Conservation (phyloP, 2,888 invertebrate genomes). For the Drosophila pseudotakahashii region DNA sequence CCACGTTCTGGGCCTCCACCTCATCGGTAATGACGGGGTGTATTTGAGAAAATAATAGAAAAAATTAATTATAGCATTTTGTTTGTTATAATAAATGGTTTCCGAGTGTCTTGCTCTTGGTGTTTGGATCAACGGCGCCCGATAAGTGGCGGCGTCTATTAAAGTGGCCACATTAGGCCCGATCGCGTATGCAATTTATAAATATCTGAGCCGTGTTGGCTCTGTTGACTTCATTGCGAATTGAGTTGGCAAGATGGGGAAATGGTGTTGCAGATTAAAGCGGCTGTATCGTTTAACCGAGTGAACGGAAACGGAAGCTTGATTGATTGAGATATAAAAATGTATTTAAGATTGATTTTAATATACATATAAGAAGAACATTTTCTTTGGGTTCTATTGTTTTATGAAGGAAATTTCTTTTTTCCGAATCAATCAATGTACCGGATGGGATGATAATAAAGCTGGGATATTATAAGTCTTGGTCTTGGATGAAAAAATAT, state of each 20-base stretch:
- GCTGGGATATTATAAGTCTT: background rate
- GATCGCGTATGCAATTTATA: conserved; percentile 60
- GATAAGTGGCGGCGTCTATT: conserved; percentile 56
- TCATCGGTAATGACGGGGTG: conserved; percentile 27
- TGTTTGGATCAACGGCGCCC: conserved; percentile 62
- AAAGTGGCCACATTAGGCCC: conserved; percentile 62
- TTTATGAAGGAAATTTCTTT: background rate
- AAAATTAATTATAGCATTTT: conserved; percentile 70
- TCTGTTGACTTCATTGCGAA: conserved; percentile 41
- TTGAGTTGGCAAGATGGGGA: conserved; percentile 34
- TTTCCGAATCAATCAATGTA: background rate
- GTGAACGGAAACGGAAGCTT: conserved; percentile 18
- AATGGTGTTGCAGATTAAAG: conserved; percentile 35
- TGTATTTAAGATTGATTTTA: background rate
- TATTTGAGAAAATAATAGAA: conserved; percentile 54
- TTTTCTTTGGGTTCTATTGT: background rate
- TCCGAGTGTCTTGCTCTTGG: conserved; percentile 32
- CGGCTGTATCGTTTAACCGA: conserved; percentile 6
- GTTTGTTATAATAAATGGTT: conserved; percentile 66
- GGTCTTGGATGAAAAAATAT: background rate
- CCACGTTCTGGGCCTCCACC: conserved; percentile 25
- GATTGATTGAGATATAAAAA: background rate
- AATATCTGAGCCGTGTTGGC: conserved; percentile 30
- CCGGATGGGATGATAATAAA: background rate
- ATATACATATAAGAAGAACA: background rate